Conservation (phyloP, 2,797 vertebrate species). For the Philypnodon macrostomus region DNA sequence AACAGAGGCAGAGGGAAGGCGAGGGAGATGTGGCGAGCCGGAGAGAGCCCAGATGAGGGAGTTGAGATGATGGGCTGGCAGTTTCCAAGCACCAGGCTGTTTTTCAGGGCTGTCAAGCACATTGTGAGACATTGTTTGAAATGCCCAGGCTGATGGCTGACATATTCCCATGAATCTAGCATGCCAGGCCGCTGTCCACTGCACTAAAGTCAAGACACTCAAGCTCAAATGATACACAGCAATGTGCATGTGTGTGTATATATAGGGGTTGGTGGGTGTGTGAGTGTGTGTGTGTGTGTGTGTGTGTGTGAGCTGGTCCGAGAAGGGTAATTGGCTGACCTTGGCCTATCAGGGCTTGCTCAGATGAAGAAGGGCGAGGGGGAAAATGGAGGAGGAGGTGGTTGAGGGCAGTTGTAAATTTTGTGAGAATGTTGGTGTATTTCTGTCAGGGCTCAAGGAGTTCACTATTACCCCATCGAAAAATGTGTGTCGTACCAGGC, state of each 20-base stretch:
- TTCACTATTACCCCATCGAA: slow-evolving; percentile 41
- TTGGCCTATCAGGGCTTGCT: slow-evolving; percentile 62
- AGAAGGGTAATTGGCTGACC: slow-evolving; percentile 75
- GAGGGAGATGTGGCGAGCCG: slow-evolving; percentile 36
- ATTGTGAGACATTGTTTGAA: slow-evolving; percentile 79
- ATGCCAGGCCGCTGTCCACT: slow-evolving; percentile 67
- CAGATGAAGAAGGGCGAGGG: slow-evolving; percentile 41
- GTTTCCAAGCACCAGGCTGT: slow-evolving; percentile 73
- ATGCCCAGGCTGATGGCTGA: slow-evolving; percentile 73
- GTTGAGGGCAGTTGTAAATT: slow-evolving; percentile 55
- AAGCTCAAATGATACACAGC: no score
- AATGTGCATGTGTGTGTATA: no score
- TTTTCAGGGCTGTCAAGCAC: slow-evolving; percentile 78
- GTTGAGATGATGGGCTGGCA: slow-evolving; percentile 75
- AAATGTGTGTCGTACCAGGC: slow-evolving; percentile 9
- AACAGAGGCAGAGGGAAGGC: slow-evolving; percentile 30
- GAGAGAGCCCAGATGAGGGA: slow-evolving; percentile 72
- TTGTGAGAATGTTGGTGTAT: slow-evolving; percentile 44
- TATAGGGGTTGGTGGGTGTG: no score
- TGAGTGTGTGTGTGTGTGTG: slow-evolving; percentile 24
- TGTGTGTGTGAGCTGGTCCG: slow-evolving; percentile 46
- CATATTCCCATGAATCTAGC: slow-evolving; percentile 75
- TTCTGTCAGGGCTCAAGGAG: slow-evolving; percentile 49
- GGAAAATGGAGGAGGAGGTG: slow-evolving; percentile 13
- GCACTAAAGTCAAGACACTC: slow-evolving; percentile 57